Evolutionary conservation across 1,140 invertebrate genomes (phyloP).

Genomic region (Formica exsecta): DNA sequence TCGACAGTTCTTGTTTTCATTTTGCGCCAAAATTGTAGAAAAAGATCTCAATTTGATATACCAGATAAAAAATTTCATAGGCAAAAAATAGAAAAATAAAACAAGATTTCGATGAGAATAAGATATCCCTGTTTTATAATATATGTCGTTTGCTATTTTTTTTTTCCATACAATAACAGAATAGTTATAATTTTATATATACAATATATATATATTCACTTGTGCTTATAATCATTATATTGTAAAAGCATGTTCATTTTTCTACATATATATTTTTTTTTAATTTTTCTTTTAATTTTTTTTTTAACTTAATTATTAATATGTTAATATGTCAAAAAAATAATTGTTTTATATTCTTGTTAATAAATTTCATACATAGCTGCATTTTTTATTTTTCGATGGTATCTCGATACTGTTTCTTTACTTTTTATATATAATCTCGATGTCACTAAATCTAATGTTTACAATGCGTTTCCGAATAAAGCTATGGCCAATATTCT

Average conservation of each 20-base stretch:
- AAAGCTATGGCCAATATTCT: constrained; percentile 43
- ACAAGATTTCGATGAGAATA: neutral
- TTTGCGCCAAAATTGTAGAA: neutral
- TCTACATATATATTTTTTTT: neutral
- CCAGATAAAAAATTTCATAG: neutral
- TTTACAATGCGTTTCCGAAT: constrained; percentile 39
- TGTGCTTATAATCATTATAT: neutral
- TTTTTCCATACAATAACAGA: neutral
- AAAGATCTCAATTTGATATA: neutral
- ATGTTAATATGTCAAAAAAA: neutral
- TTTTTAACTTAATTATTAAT: neutral
- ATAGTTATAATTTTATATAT: neutral
- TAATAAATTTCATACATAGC: constrained; percentile 1
- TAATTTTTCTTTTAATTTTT: neutral
- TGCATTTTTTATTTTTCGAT: neutral
- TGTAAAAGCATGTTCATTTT: neutral
- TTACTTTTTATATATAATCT: neutral
- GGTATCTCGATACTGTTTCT: constrained; percentile 16
- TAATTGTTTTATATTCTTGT: neutral
- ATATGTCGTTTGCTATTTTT: neutral
- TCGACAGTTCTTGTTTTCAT: constrained; percentile 7
- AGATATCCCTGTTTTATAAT: neutral
- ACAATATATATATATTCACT: no score
- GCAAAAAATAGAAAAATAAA: constrained; percentile 6
- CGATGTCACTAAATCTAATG: constrained; percentile 14